A percentile compares a stretch with the other conserved stretches of the same genome.
Evolutionary conservation across 37 sponge, comb jelly and placozoan genomes (phyloP).

Genomic region (Spongilla lacustris): DNA sequence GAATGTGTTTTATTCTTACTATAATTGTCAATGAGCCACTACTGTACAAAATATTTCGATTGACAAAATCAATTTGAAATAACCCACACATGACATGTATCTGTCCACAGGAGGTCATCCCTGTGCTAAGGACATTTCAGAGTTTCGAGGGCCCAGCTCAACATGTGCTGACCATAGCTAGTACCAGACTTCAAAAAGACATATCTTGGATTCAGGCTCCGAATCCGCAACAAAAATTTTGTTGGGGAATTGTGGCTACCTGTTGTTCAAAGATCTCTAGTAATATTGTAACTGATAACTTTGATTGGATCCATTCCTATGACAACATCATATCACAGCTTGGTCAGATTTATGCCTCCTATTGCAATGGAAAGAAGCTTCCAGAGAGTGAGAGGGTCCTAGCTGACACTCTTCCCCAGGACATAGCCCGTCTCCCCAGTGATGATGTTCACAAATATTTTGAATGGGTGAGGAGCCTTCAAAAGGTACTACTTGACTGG

Average conservation of each 20-base stretch:
- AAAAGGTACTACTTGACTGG: slow-evolving; percentile 33
- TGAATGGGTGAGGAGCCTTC: slow-evolving; percentile 47
- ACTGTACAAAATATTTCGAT: too few relatives aligned
- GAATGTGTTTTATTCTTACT: too few relatives aligned
- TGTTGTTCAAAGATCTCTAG: slow-evolving; percentile 17
- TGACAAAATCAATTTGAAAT: too few relatives aligned
- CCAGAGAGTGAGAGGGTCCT: slow-evolving; percentile 3
- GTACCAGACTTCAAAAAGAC: neutral
- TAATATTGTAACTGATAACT: neutral
- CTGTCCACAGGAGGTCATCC: neutral
- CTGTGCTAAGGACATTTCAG: too few relatives aligned
- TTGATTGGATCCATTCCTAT: slow-evolving; percentile 20
- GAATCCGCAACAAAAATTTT: slow-evolving; percentile 50
- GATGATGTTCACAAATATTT: slow-evolving; percentile 43
- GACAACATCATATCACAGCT: neutral
- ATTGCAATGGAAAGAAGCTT: slow-evolving; percentile 6
- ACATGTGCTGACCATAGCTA: too few relatives aligned
- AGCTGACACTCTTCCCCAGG: slow-evolving; percentile 2
- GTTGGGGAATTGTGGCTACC: slow-evolving; percentile 63
- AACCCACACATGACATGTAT: too few relatives aligned
- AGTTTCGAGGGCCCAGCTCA: too few relatives aligned
- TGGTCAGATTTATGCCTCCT: slow-evolving; percentile 14
- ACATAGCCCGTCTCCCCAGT: slow-evolving; percentile 1
- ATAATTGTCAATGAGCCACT: too few relatives aligned
- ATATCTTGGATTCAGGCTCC: slow-evolving; percentile 34